Evolutionary conservation across 2,888 invertebrate species (phyloP).

Genomic region (Mechanitis messenoides): DNA sequence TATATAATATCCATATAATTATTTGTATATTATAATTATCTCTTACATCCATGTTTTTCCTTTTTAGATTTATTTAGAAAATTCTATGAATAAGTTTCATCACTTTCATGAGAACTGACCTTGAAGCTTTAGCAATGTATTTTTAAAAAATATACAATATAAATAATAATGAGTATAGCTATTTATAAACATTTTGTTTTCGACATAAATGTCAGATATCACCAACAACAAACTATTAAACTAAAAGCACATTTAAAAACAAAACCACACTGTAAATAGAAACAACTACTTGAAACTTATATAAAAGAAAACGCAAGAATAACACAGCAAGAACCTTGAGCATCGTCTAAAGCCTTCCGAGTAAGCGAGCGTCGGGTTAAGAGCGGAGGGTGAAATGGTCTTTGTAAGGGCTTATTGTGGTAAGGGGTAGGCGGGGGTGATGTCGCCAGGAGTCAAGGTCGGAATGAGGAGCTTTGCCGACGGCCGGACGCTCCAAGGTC

Average conservation of each 20-base stretch:
- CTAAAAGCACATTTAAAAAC: neutral
- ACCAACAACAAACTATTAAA: no score
- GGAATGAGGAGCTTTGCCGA: conserved; percentile 43
- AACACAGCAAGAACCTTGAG: conserved; percentile 6
- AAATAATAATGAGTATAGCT: no score
- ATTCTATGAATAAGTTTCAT: no score
- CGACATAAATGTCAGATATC: no score
- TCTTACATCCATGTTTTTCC: no score
- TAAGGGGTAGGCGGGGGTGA: conserved; percentile 30
- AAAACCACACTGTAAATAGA: neutral
- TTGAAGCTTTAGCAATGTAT: no score
- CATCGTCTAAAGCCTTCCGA: neutral
- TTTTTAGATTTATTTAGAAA: no score
- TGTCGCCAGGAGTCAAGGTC: conserved; percentile 51
- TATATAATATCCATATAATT: no score
- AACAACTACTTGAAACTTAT: neutral
- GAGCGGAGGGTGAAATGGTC: conserved; percentile 14
- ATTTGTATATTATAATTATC: no score
- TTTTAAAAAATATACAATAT: no score
- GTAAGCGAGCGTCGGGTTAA: conserved; percentile 7
- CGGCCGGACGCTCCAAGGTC: conserved; percentile 50
- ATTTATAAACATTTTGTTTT: no score
- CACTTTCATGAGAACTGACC: no score
- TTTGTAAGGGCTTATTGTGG: conserved; percentile 19
- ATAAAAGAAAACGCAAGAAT: neutral